Conservation (phyloP, 2,113 vertebrate genomes). For the Opisthocomus hoazin region DNA sequence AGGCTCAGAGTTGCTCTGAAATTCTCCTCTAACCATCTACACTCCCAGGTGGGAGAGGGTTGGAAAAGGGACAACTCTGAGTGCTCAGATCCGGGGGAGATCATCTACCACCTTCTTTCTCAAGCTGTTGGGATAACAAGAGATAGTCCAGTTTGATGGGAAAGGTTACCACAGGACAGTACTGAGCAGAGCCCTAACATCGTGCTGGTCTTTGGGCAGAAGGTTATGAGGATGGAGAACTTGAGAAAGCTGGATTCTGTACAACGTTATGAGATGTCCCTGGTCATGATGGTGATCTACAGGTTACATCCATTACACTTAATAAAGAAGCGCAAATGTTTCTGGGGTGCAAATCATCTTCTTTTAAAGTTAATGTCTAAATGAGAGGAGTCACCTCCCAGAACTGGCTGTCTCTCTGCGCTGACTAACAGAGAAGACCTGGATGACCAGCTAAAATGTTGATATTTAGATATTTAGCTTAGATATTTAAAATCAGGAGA, state of each 20-base stretch:
- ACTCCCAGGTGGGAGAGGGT: background rate
- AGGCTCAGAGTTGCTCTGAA: background rate
- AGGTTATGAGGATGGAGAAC: too few species aligned
- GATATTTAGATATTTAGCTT: background rate
- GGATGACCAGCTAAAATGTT: background rate
- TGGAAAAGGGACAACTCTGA: background rate
- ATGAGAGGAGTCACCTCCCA: background rate
- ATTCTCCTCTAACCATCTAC: background rate
- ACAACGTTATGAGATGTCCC: background rate
- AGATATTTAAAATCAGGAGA: background rate
- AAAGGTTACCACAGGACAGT: background rate
- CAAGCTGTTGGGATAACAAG: background rate
- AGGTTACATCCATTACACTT: background rate
- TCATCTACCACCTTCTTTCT: background rate
- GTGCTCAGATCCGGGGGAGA: background rate
- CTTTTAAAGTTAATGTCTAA: background rate
- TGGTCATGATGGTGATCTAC: background rate
- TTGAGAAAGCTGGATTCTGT: background rate
- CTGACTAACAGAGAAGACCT: background rate
- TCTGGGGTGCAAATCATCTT: background rate
- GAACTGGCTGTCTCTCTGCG: background rate
- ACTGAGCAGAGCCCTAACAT: background rate
- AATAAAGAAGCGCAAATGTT: background rate
- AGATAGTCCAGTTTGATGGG: too few species aligned
- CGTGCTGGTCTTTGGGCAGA: background rate